phyloP scores from a whole-genome alignment of 2,888 invertebrate species.

The Heliconius sara region DNA sequence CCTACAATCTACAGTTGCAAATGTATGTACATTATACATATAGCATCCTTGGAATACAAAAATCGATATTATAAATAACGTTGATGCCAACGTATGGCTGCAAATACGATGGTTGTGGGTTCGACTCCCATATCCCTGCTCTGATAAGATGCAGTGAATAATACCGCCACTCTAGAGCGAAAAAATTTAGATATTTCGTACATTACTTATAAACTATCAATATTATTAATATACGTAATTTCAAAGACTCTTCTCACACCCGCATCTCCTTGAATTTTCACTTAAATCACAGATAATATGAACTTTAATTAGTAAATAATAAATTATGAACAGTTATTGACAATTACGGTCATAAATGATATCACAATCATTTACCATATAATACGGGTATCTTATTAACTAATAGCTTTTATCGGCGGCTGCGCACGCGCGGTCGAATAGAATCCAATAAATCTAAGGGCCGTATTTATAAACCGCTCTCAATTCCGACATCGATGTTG shows the following conservation, averaged over 20 bases:
- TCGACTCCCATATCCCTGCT: neutral
- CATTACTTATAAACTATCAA: too few relatives aligned
- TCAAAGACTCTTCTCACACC: neutral
- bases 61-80: neutral
- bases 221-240: too few relatives aligned
- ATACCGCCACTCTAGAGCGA: neutral
- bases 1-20: conserved; percentile 1
- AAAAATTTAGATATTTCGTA: neutral
- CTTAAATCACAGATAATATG: conserved; percentile 2
- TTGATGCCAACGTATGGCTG: too few relatives aligned
- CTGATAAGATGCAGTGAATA: too few relatives aligned
- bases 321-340: neutral
- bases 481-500: too few relatives aligned
- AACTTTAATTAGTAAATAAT: neutral
- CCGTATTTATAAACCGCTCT: too few relatives aligned
- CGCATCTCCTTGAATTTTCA: conserved; percentile 6
- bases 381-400: neutral
- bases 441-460: neutral
- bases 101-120: neutral
- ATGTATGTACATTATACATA: neutral
- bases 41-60: neutral
- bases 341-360: neutral
- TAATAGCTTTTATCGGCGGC: neutral
- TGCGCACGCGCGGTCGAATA: neutral
- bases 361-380: neutral